Conservation (phyloP, 2,797 vertebrate species). For the Molothrus ater region DNA sequence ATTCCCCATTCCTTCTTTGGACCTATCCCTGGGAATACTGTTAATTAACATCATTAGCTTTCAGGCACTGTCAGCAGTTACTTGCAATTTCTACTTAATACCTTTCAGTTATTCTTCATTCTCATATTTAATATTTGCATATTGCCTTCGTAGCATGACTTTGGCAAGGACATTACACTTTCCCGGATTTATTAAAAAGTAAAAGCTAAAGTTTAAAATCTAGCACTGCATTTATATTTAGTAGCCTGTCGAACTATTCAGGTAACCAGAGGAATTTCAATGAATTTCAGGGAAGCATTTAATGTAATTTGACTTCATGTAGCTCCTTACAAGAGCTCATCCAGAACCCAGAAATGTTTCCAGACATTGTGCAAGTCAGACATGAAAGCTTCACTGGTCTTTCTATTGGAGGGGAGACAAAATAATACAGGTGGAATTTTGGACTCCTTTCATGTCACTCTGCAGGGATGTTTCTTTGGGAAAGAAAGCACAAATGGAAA, state of each 20-base stretch:
- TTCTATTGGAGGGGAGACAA: background rate
- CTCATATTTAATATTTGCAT: slow-evolving; percentile 63
- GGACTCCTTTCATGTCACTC: background rate
- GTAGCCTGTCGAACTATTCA: background rate
- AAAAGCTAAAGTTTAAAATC: slow-evolving; percentile 24
- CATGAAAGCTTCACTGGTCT: background rate
- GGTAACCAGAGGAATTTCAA: background rate
- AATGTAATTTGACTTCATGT: background rate
- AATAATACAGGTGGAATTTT: background rate
- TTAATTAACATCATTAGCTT: slow-evolving; percentile 74
- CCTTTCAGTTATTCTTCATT: slow-evolving; percentile 61
- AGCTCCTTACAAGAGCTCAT: background rate
- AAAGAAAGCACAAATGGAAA: background rate
- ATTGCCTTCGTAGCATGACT: slow-evolving; percentile 39
- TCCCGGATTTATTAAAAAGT: slow-evolving; percentile 9
- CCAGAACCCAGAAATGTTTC: background rate
- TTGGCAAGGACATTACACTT: slow-evolving; percentile 52
- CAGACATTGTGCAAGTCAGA: background rate
- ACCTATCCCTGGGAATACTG: slow-evolving; percentile 37
- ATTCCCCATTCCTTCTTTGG: background rate
- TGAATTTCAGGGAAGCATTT: background rate
- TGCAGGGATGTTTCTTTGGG: background rate
- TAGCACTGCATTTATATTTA: background rate
- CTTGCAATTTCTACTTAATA: slow-evolving; percentile 64
- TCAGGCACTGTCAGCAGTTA: slow-evolving; percentile 64